Conservation (phyloP, 2,113 vertebrate species). For the Ptyas mucosa region DNA sequence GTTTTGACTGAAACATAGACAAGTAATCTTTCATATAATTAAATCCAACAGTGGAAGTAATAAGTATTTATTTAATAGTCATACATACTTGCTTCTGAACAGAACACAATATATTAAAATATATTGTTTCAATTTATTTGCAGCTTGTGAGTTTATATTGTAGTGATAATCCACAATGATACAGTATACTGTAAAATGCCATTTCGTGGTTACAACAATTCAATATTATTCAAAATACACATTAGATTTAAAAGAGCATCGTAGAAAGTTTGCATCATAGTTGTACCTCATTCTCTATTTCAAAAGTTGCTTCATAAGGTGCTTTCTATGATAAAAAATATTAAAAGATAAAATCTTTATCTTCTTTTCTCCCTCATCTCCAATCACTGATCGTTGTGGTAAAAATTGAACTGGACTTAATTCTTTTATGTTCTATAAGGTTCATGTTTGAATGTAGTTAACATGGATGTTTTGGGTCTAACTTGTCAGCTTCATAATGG, state of each 20-base stretch:
- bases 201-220: constrained; percentile 16
- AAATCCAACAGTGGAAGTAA: constrained; percentile 6
- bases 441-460: not conserved
- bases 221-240: constrained; percentile 28
- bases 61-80: constrained; percentile 10
- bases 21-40: constrained; percentile 18
- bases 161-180: not conserved
- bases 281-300: not conserved
- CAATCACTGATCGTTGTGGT: not conserved
- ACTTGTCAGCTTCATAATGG: not conserved
- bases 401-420: not conserved
- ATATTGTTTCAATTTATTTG: constrained; percentile 26
- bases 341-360: not conserved
- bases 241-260: constrained; percentile 36
- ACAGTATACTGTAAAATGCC: not conserved
- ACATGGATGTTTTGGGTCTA: not conserved
- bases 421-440: not conserved
- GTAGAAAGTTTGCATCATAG: constrained; percentile 20
- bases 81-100: not conserved
- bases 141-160: constrained; percentile 29
- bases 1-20: constrained; percentile 40
- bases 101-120: constrained; percentile 23
- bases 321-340: not conserved
- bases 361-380: not conserved
- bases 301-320: not conserved